Evolutionary conservation across 2,888 invertebrate species (phyloP), one percentile per base, ranked within the genome.

Genomic region (Cheilosia variabilis): DNA sequence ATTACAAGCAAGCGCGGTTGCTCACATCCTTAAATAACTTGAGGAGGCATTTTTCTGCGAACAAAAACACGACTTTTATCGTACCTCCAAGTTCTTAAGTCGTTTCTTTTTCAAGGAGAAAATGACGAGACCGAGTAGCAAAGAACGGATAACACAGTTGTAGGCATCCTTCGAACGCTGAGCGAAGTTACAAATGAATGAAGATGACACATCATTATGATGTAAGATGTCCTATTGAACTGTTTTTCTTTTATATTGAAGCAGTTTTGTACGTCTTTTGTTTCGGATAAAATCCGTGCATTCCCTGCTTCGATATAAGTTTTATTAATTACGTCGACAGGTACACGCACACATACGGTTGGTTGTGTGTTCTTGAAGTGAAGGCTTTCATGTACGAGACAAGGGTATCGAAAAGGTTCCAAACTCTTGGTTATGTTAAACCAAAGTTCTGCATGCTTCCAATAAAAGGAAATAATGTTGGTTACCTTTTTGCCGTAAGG

Each of bases 391-490:
- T 66, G 63, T 60, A 60, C 47, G 31, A 75, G 57, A 47, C 69
- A 69, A 55, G 62, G 55, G 62, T 77, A 55, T n/a, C 55, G 24
- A 71, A 79, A 79, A 72, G 65, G 52, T 60, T 43, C 72, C 22
- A 34, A 31, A 60, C 60, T 58, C 72, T 66, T 58, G 53, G 52
- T 65, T 79, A 65, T 65, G 78, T 79, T 72, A 60, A 37, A 60
- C 63, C 57, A 57, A 72, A 72, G 65, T 72, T 79, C 63, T 79
- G 65, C 66, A 50, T 58, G 79, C 65, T 79, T 79, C 15, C 58
- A 79, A 79, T 79, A 79, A 79, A 66, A 73, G 73, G 66, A 66
- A 60, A 72, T 73, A 73, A 73, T 79, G 72, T 73, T 60, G 72
- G 72, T 65, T 79, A 60, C 65, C 58, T 58, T 73, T 79, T 66